Base-by-base conservation (phyloP, 1,140 invertebrate species). In the Drosophila melanica region DNA sequence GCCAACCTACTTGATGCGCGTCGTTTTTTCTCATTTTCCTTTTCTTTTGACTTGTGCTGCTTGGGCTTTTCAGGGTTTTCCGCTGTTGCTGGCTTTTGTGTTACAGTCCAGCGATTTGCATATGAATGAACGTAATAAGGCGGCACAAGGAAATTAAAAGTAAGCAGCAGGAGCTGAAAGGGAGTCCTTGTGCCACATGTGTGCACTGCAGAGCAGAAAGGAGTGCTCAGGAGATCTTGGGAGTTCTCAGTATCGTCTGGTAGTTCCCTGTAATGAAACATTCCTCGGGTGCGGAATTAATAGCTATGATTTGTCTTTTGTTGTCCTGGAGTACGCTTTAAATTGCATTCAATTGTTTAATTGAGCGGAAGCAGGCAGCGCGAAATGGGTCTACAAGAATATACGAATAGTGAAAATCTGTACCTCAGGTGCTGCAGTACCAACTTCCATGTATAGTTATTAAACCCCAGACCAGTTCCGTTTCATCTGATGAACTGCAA, bases 271-370 rank as follows among this genome's bases (percentile, higher is more conserved):
- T 90, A 90, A 90, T 90, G 90, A 90, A 90, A 90, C 90, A 90
- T 90, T 90, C 90, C 90, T 59, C 67, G 75, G 79, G 79, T 89
- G 77, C 81, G 63, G 79, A 82, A 90, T 90, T 90, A 90, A 90
- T 90, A 75, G 90, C 68, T 66, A 80, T 81, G 81, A 90, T 90
- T 90, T 90, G 79, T 90, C 89, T 90, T 90, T 89, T 90, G 78
- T 76, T 71, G 48, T 42, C 39, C 20, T 48, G 60, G 51, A 55
- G 63, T 57, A 68, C 57, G 65, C 58, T 53, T 42, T 67, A 85
- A 79, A 85, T 81, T 90, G 85, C 81, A 81, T 75, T 86, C 69
- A 78, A 90, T 74, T 76, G 78, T 77, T 90, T 59, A 90, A 90
- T 90, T 86, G 77, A 79, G 75, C 86, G 81, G 84, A 87, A 87